Conservation (phyloP, 2,888 invertebrate species). For the Caenorhabditis wallacei region DNA sequence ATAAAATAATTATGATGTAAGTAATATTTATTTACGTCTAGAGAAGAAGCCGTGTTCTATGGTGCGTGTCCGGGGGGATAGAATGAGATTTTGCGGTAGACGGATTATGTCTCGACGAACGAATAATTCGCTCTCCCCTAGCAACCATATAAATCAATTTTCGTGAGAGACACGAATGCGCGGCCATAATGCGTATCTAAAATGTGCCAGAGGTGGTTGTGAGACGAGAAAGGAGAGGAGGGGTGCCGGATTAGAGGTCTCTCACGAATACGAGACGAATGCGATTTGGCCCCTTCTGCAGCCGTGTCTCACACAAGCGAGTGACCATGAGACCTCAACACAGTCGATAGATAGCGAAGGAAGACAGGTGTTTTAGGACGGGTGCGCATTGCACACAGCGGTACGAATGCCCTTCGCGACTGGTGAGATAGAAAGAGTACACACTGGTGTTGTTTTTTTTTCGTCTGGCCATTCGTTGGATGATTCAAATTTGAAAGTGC, state of each 20-base stretch:
- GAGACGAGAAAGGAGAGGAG: no score
- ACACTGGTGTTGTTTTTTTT: not conserved
- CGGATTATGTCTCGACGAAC: no score
- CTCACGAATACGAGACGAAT: not conserved
- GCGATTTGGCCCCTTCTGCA: not conserved
- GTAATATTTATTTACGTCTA: no score
- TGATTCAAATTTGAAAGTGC: not conserved
- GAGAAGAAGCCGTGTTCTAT: no score
- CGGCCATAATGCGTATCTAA: no score
- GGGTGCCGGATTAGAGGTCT: not conserved
- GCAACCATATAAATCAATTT: no score
- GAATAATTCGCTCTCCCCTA: no score
- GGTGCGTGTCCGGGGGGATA: no score
- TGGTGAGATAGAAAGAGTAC: not conserved
- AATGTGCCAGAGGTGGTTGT: no score
- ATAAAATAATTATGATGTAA: no score
- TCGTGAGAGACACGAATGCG: no score
- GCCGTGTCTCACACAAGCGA: not conserved
- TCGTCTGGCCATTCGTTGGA: not conserved
- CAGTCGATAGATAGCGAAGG: slow-evolving; percentile 2
- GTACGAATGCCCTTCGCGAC: slow-evolving; percentile 5
- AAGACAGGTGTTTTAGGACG: slow-evolving; percentile 23
- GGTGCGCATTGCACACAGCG: slow-evolving; percentile 18
- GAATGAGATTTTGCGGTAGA: no score
- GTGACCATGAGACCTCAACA: slow-evolving; percentile 20